Evolutionary conservation across 2,113 vertebrate species (phyloP), one percentile per base, ranked within the genome.

Genomic region (Otis tarda): DNA sequence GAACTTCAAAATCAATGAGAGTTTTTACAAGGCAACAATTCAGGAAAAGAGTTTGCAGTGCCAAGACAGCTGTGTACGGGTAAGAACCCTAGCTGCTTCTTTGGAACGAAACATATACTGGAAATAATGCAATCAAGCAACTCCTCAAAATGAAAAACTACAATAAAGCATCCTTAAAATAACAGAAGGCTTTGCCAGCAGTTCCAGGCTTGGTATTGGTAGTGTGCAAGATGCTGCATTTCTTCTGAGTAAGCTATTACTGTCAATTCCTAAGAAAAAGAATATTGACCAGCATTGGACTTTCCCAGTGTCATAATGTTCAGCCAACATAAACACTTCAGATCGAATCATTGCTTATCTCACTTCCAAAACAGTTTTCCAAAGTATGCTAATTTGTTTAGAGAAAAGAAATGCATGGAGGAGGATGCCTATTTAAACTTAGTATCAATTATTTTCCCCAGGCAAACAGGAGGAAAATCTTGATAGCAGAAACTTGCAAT

Each of bases 11-110:
- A 97, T 95, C 95, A 95, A 95, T 96, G 94, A 68, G 93, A 95
- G 18, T 89, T 97, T 97, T 97, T 96, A 96, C 96, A 96, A 92
- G 92, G 89, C 95, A 94, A 91, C 95, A 96, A 96, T 82, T 96
- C 96, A 96, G 70, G 80, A 64, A 59, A 64, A 64, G 91, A 76
- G 77, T 77, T 94, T 37, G 12, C 57, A 30, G 65, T 87, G 95
- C 96, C 95, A 94, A 97, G 96, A 94, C 96, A 96, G 90, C 96
- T 96, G 95, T 93, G 94, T 82, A 65, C 73, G 71, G 83, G 90
- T 95, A 95, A 96, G 81, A 65, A 87, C 87, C 89, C 61, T 87
- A 96, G 92, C 86, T 84, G 80, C 95, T 94, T 87, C 73, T 96
- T 85, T 92, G 95, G 95, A 95, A 95, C 87, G 91, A 94, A 94